Conservation (phyloP, 2,888 invertebrate species). For the Himalopsyche kuldschensis region DNA sequence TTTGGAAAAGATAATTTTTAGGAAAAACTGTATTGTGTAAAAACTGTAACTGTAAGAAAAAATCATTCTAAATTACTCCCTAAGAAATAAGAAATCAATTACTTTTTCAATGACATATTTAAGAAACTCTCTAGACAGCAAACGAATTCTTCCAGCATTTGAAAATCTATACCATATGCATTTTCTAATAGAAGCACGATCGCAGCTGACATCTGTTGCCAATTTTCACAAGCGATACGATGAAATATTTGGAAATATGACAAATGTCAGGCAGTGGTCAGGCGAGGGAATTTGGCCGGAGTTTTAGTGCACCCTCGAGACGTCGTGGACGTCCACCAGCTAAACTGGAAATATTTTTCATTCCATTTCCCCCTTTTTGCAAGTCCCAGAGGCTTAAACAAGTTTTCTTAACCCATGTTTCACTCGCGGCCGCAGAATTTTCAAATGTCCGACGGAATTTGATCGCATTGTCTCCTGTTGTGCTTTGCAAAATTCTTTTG, state of each 20-base stretch:
- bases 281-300: constrained; percentile 52
- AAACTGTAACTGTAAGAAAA: too few species aligned
- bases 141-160: too few species aligned
- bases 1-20: too few species aligned
- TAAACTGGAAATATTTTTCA: constrained; percentile 55
- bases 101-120: too few species aligned
- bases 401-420: constrained; percentile 14
- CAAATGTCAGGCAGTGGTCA: constrained; percentile 55
- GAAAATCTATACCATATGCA: not conserved
- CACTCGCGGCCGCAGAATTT: constrained; percentile 5
- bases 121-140: too few species aligned
- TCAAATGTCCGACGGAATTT: not conserved
- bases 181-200: not conserved
- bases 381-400: constrained; percentile 30
- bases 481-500: not conserved
- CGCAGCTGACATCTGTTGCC: not conserved
- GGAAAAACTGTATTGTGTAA: too few species aligned
- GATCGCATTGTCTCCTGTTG: not conserved
- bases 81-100: too few species aligned
- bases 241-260: constrained; percentile 51
- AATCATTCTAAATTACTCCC: too few species aligned
- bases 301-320: constrained; percentile 60
- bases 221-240: not conserved
- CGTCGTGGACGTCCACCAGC: constrained; percentile 46
- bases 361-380: constrained; percentile 44